A percentile compares a stretch with the other conserved stretches of the same genome.
These are phyloP conservation scores for Clarias macrocephalus DNA, from an alignment of 2,113 vertebrate species.

Conservation along the genomic window DNA sequence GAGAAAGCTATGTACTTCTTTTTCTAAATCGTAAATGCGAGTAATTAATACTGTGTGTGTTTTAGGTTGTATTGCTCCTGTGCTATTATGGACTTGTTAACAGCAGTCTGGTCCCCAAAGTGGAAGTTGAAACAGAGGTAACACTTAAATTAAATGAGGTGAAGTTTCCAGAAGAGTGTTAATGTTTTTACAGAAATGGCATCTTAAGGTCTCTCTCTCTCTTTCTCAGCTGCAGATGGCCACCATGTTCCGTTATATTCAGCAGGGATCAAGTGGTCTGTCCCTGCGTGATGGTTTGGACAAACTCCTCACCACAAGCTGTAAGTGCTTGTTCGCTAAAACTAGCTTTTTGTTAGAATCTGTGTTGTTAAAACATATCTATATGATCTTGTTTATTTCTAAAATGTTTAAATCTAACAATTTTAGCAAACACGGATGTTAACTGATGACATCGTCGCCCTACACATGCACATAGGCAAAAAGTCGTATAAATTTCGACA, in stretches of 20 bases:
- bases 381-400: too few species aligned
- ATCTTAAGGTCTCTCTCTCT: neutral
- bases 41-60: neutral
- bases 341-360: too few species aligned
- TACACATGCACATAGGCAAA: too few species aligned
- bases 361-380: too few species aligned
- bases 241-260: constrained; percentile 75
- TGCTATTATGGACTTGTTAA: constrained; percentile 82
- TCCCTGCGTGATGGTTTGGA: constrained; percentile 78
- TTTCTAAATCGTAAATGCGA: neutral
- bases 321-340: constrained; percentile 65
- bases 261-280: constrained; percentile 77
- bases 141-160: neutral
- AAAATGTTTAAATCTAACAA: too few species aligned
- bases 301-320: constrained; percentile 72
- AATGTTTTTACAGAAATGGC: neutral
- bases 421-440: too few species aligned
- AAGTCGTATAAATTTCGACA: too few species aligned
- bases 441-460: too few species aligned
- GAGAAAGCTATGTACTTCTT: neutral
- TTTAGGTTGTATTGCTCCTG: constrained; percentile 75
- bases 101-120: constrained; percentile 69
- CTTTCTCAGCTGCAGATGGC: constrained; percentile 79
- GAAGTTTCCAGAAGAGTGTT: neutral
- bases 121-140: constrained; percentile 85